A percentile compares a stretch with the other conserved stretches of the same genome.
These are phyloP conservation scores for Cetonia aurata DNA, from an alignment of 2,888 invertebrate genomes.

Conservation along the genomic window DNA sequence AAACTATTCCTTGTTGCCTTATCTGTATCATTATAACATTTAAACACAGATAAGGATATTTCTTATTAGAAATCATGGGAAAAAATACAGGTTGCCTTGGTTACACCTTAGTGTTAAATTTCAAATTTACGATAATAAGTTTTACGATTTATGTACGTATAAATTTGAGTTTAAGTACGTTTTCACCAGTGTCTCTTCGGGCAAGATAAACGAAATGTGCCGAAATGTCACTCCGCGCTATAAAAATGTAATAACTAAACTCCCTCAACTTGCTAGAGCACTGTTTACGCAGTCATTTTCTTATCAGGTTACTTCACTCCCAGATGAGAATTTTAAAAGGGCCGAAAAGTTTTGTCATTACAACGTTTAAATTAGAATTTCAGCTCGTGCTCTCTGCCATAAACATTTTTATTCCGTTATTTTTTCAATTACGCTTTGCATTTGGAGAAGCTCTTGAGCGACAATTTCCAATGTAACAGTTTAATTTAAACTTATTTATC, in stretches of 20 bases:
- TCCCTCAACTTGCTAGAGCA: constrained; percentile 36
- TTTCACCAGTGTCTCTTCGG: constrained; percentile 12
- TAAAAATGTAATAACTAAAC: constrained; percentile 40
- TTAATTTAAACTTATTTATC: constrained; percentile 33
- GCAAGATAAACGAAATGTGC: constrained; percentile 40
- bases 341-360: constrained; percentile 46
- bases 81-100: background rate
- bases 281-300: constrained; percentile 40
- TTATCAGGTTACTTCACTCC: constrained; percentile 40
- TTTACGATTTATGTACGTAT: constrained; percentile 22
- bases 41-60: too few relatives aligned
- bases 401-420: constrained; percentile 36
- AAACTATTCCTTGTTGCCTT: too few relatives aligned
- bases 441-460: background rate
- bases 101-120: constrained; percentile 20
- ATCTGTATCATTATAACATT: too few relatives aligned
- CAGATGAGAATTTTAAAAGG: constrained; percentile 42
- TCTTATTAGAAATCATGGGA: background rate
- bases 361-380: constrained; percentile 39
- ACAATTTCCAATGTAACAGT: constrained; percentile 34
- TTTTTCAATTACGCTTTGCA: constrained; percentile 31
- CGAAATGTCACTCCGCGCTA: constrained; percentile 39
- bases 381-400: constrained; percentile 24
- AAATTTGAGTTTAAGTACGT: constrained; percentile 32
- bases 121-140: constrained; percentile 29